These are phyloP conservation scores for Nansenia antarctica DNA, from an alignment of 2,113 vertebrate genomes.

Conservation along the genomic window DNA sequence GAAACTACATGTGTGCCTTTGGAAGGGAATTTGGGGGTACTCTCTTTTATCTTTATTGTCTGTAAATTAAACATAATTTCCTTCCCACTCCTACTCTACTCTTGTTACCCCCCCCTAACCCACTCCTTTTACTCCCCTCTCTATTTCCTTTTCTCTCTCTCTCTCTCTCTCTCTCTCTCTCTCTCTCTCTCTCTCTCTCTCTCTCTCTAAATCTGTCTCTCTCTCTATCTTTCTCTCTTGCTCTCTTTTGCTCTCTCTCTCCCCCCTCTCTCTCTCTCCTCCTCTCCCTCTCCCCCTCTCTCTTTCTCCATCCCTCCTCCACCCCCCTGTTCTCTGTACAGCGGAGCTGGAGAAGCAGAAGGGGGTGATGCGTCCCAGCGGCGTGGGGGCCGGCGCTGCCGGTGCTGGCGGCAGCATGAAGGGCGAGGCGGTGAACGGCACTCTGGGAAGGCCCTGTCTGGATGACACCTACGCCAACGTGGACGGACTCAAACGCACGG, in stretches of 20 bases:
- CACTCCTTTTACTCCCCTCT: neutral
- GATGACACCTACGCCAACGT: constrained; percentile 87
- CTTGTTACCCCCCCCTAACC: no score
- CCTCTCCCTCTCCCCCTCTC: constrained; percentile 3
- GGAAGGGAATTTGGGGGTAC: no score
- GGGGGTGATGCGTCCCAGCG: constrained; percentile 85
- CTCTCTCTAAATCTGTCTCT: neutral
- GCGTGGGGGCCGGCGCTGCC: constrained; percentile 37
- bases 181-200: constrained; percentile 16
- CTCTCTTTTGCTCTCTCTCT: neutral
- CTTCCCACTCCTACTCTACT: no score
- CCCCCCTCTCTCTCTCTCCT: neutral
- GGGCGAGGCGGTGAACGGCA: constrained; percentile 85
- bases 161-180: neutral
- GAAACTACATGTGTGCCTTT: no score
- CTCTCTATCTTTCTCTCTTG: constrained; percentile 10
- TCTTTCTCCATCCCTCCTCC: no score
- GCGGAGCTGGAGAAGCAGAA: constrained; percentile 93
- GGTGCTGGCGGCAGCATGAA: constrained; percentile 63
- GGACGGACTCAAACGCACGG: constrained; percentile 88
- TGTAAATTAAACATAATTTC: no score
- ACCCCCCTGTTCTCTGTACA: no score
- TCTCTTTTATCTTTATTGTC: no score
- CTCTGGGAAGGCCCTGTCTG: constrained; percentile 82
- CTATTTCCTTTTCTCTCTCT: neutral